Evolutionary conservation across 2,888 invertebrate species (phyloP).

Genomic region (Sylvicola fuscatus): DNA sequence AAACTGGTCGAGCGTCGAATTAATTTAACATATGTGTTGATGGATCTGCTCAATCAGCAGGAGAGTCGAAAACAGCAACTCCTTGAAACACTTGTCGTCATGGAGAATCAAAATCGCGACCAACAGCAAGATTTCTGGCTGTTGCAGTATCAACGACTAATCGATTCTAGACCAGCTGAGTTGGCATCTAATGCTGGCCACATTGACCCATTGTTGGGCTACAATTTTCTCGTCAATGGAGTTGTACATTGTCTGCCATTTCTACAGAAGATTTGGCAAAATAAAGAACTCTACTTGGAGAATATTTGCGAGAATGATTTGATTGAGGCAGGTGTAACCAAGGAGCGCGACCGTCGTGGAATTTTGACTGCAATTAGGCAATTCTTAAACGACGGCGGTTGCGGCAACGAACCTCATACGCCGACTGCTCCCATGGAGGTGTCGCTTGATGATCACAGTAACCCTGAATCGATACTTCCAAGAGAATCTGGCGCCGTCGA

Average conservation of each 20-base stretch:
- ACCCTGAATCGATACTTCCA: conserved; percentile 13
- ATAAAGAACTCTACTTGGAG: conserved; percentile 9
- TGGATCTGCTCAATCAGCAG: conserved; percentile 48
- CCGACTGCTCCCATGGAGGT: background rate
- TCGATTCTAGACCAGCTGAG: conserved; percentile 52
- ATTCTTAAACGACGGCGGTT: conserved; percentile 25
- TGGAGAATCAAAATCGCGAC: conserved; percentile 38
- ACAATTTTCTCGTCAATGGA: conserved; percentile 46
- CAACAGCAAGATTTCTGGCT: conserved; percentile 46
- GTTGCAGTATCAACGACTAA: conserved; percentile 60
- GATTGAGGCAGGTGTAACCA: conserved; percentile 32
- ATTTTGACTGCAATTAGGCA: conserved; percentile 40
- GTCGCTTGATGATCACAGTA: background rate
- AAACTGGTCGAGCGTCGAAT: conserved; percentile 46
- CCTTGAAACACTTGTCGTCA: conserved; percentile 42
- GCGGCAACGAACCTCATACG: background rate
- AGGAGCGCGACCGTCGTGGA: conserved; percentile 33
- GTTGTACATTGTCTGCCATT: conserved; percentile 59
- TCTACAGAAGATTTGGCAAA: conserved; percentile 22
- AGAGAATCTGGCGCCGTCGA: conserved; percentile 16
- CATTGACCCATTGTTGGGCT: conserved; percentile 44
- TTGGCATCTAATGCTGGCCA: conserved; percentile 36
- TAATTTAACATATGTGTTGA: conserved; percentile 40
- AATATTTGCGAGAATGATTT: conserved; percentile 34
- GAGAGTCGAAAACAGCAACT: conserved; percentile 40